Evolutionary conservation across 2,888 invertebrate genomes (phyloP).

Genomic region (Brenthis daphne): DNA sequence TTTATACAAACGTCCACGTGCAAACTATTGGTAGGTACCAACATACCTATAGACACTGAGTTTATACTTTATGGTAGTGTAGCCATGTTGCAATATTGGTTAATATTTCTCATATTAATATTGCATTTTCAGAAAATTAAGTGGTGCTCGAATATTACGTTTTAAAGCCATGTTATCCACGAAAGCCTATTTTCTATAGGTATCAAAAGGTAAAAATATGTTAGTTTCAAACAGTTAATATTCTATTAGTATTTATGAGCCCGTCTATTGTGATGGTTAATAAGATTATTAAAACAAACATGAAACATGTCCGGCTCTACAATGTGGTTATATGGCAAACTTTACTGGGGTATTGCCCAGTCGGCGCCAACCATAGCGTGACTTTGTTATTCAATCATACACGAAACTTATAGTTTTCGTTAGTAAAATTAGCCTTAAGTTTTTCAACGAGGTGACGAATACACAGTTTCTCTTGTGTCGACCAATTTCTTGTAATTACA

Average conservation of each 20-base stretch:
- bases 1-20: slow-evolving; percentile 25
- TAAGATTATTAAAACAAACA: neutral
- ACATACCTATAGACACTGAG: neutral
- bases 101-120: neutral
- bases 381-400: slow-evolving; percentile 57
- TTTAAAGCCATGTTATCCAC: too few species aligned
- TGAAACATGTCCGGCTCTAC: neutral
- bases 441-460: slow-evolving; percentile 39
- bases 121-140: neutral
- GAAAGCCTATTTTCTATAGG: too few species aligned
- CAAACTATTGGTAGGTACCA: slow-evolving; percentile 7
- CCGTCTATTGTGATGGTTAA: neutral
- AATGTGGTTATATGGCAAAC: slow-evolving; percentile 8
- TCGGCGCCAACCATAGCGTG: slow-evolving; percentile 58
- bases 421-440: slow-evolving; percentile 54
- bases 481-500: slow-evolving; percentile 15
- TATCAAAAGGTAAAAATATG: too few species aligned
- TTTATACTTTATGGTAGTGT: neutral
- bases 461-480: slow-evolving; percentile 25
- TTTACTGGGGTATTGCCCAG: slow-evolving; percentile 43
- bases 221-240: too few species aligned
- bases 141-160: too few species aligned
- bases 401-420: slow-evolving; percentile 61
- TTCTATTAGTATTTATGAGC: too few species aligned
- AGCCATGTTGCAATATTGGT: neutral